A percentile compares a stretch with the other conserved stretches of the same genome.
phyloP scores from a whole-genome alignment of 2,113 vertebrate genomes.

The Marcusenius ussheri region DNA sequence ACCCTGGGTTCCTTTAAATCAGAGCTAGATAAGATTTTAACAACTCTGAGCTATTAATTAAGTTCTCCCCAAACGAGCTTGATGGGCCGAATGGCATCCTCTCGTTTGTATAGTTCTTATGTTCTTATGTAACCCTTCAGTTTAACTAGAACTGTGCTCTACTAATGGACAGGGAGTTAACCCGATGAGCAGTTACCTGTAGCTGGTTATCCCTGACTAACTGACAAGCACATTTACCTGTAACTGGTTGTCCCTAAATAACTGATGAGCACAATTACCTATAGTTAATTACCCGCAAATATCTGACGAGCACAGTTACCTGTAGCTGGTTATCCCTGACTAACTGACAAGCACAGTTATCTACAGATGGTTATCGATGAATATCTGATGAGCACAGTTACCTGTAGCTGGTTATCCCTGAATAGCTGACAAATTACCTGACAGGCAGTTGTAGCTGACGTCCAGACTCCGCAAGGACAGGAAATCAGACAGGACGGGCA shows the following conservation, averaged over 20 bases:
- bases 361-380: not conserved
- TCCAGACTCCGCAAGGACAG: constrained; percentile 74
- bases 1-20: too few species aligned
- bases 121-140: not conserved
- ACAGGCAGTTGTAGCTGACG: constrained; percentile 79
- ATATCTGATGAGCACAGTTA: not conserved
- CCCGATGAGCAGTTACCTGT: not conserved
- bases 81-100: too few species aligned
- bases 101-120: too few species aligned
- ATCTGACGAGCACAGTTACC: too few species aligned
- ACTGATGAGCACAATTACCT: constrained; percentile 53
- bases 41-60: too few species aligned
- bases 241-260: too few species aligned
- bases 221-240: not conserved
- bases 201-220: not conserved
- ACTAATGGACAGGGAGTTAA: not conserved
- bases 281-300: constrained; percentile 20
- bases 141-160: not conserved
- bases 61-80: too few species aligned
- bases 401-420: not conserved
- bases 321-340: not conserved
- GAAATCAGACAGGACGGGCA: constrained; percentile 67
- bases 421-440: constrained; percentile 57
- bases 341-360: not conserved
- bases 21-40: too few species aligned